Percentiles rank a stretch among this genome's conserved stretches.
phyloP scores from a whole-genome alignment of 2,797 vertebrate species.

The Tokudaia muenninki region DNA sequence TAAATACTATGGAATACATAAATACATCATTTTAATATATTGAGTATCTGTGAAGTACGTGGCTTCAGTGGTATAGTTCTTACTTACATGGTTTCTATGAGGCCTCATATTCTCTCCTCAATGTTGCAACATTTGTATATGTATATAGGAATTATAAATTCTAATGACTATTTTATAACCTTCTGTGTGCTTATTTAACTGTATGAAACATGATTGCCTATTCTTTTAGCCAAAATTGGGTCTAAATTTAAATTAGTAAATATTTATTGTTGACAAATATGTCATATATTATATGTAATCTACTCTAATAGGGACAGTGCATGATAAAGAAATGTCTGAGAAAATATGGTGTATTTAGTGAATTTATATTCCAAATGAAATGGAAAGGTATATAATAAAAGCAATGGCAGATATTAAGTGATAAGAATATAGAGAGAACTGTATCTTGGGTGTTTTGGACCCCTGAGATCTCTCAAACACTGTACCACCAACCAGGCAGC shows the following conservation, averaged over 20 bases:
- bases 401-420: not conserved
- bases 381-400: not conserved
- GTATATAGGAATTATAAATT: not conserved
- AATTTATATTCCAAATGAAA: not conserved
- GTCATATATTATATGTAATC: not conserved
- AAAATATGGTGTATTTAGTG: conserved; percentile 9
- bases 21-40: not conserved
- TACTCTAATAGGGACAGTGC: not conserved
- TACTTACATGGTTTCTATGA: not conserved
- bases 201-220: conserved; percentile 6
- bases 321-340: conserved; percentile 13
- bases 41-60: not conserved
- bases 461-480: no score
- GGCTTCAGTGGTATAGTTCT: not conserved
- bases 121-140: not conserved
- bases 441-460: no score
- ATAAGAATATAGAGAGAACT: not conserved
- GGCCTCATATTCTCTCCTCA: not conserved
- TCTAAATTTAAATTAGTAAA: conserved; percentile 16
- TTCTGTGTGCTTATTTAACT: not conserved
- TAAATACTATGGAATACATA: not conserved
- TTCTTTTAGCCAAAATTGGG: not conserved
- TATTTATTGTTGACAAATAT: conserved; percentile 20
- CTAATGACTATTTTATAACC: not conserved
- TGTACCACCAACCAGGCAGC: no score